Conservation (phyloP, 2,113 vertebrate genomes). For the Nansenia antarctica region DNA sequence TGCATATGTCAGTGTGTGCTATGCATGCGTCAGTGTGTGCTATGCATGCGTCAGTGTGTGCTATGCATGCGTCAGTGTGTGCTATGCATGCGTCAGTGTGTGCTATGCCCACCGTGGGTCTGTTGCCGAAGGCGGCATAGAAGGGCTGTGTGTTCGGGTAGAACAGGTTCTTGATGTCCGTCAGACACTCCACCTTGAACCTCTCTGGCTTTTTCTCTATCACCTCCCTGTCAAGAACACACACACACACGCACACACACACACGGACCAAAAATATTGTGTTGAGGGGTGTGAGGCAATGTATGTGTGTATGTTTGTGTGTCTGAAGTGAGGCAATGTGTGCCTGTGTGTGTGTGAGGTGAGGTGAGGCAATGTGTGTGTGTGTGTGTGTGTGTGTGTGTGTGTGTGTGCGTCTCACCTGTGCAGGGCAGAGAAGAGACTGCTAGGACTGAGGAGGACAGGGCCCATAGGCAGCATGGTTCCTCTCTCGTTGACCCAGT, state of each 20-base stretch:
- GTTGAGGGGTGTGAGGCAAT: background rate
- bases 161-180: constrained; percentile 94
- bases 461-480: constrained; percentile 94
- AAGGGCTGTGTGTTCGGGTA: constrained; percentile 91
- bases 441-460: constrained; percentile 92
- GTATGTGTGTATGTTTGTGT: background rate
- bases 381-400: too few relatives aligned
- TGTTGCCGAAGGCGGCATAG: constrained; percentile 97
- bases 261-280: background rate
- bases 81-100: too few relatives aligned
- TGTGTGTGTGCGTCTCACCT: constrained; percentile 72
- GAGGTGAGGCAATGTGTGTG: too few relatives aligned
- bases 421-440: constrained; percentile 94
- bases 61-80: too few relatives aligned
- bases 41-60: too few relatives aligned
- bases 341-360: constrained; percentile 5
- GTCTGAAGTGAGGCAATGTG: too few relatives aligned
- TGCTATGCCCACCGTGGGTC: constrained; percentile 86
- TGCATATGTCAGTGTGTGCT: too few relatives aligned
- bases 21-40: too few relatives aligned
- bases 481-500: constrained; percentile 96
- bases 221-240: constrained; percentile 82
- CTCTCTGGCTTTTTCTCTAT: constrained; percentile 99
- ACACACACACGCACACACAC: constrained; percentile 18
- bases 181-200: constrained; percentile 97